Evolutionary conservation across 2,113 vertebrate species (phyloP).

Genomic region (Chionomys nivalis): DNA sequence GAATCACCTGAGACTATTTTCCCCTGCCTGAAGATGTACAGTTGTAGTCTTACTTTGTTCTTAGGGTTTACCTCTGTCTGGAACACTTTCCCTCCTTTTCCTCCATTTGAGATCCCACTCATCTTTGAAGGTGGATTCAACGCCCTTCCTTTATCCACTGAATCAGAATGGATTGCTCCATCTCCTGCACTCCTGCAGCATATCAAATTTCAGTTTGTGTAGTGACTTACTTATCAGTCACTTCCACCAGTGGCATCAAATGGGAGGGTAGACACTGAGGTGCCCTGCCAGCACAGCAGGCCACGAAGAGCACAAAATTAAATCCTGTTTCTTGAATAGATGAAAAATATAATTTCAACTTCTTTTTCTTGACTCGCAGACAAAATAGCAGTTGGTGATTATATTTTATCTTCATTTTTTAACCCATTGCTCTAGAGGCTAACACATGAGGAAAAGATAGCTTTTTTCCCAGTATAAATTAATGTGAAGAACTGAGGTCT

Average conservation of each 20-base stretch:
- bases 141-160: slow-evolving; percentile 34
- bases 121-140: slow-evolving; percentile 55
- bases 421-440: slow-evolving; percentile 1
- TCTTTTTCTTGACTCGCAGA: slow-evolving; percentile 47
- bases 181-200: slow-evolving; percentile 37
- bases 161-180: slow-evolving; percentile 59
- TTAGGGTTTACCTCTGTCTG: background rate
- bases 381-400: background rate
- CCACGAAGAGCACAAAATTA: slow-evolving; percentile 24
- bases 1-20: background rate
- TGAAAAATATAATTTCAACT: slow-evolving; percentile 48
- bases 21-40: background rate
- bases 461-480: slow-evolving; percentile 12
- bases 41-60: background rate
- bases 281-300: background rate
- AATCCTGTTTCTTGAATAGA: slow-evolving; percentile 36
- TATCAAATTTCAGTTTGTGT: slow-evolving; percentile 65
- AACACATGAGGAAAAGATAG: background rate
- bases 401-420: slow-evolving; percentile 20
- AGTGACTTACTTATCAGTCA: slow-evolving; percentile 63
- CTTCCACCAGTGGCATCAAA: background rate
- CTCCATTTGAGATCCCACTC: background rate
- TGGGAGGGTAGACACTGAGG: background rate
- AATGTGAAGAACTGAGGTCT: slow-evolving; percentile 23
- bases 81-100: background rate